Evolutionary conservation across 2,113 vertebrate genomes (phyloP), one percentile per base, ranked within the genome.

Genomic region (Melanocharis versteri): DNA sequence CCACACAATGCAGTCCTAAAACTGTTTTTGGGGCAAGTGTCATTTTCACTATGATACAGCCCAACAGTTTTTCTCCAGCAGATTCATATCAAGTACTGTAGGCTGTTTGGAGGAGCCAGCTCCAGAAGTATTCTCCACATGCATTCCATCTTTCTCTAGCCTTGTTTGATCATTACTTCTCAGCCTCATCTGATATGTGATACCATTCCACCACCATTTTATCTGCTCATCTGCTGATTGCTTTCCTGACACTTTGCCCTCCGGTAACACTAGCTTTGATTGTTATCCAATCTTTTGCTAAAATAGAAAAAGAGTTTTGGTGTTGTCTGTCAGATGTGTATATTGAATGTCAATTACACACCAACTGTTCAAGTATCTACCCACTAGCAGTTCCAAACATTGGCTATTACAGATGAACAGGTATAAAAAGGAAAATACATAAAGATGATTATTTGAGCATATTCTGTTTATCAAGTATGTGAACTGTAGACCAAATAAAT

Each of bases 161-260:
- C 31, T 90, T 82, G 54, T 88, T 81, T 92, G 81, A 90, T 88
- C 48, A 72, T 62, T 93, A 91, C 47, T 91, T 94, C 68, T 69
- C 62, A 90, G 35, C 10, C 33, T 79, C 77, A 83, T 81, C 68
- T 62, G 58, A 65, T 69, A 81, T 37, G 72, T 83, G 42, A 75
- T 83, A 72, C 30, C 37, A 44, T 90, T 93, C 57, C 42, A 78
- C 40, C 48, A 70, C 39, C 21, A 61, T 91, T 94, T 95, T 89
- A 95, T 94, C 93, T 82, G 35, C 48, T 90, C 47, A 83, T 94
- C 86, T 88, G n/a, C 77, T 93, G 95, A 94, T 96, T 96, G 92
- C 78, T 96, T 96, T 93, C 42, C 57, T 91, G 75, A 95, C 87
- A 91, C 47, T 95, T 90, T 76, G 44, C 57, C 89, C 87, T 96